Evolutionary conservation across 2,113 vertebrate species (phyloP).

Genomic region (Formicarius rufipectus): DNA sequence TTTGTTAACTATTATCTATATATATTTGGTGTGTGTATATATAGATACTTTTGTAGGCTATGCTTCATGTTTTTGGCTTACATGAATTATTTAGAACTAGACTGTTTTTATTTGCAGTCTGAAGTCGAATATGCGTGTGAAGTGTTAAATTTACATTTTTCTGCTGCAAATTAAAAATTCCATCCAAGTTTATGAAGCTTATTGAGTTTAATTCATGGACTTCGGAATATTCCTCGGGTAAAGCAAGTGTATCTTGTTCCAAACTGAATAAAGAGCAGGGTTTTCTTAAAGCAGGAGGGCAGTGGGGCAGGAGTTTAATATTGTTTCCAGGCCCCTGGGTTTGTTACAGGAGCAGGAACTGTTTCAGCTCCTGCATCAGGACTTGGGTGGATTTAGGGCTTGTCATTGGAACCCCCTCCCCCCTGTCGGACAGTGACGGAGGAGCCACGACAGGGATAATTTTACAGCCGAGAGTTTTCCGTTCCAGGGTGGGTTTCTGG

Average conservation of each 20-base stretch:
- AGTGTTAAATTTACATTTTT: slow-evolving; percentile 39
- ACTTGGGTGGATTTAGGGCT: background rate
- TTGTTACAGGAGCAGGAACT: background rate
- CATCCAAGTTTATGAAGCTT: background rate
- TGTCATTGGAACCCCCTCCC: slow-evolving; percentile 9
- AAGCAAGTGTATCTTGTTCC: background rate
- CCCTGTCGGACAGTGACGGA: background rate
- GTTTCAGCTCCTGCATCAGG: background rate
- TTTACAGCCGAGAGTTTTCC: slow-evolving; percentile 39
- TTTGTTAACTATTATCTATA: slow-evolving; percentile 10
- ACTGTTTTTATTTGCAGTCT: slow-evolving; percentile 30
- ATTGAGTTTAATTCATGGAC: background rate
- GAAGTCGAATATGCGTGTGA: background rate
- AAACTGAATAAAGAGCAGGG: background rate
- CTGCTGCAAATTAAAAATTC: slow-evolving; percentile 10
- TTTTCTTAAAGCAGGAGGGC: background rate
- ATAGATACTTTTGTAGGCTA: slow-evolving; percentile 19
- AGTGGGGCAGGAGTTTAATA: background rate
- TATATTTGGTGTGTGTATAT: background rate
- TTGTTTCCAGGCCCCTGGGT: background rate
- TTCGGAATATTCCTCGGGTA: background rate
- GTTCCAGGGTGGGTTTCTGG: background rate
- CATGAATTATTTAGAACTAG: slow-evolving; percentile 12
- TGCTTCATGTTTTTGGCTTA: background rate
- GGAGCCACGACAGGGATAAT: background rate